Evolutionary conservation across 2,888 invertebrate species (phyloP), one percentile per base, ranked within the genome.

Genomic region (Brachyptera putata): DNA sequence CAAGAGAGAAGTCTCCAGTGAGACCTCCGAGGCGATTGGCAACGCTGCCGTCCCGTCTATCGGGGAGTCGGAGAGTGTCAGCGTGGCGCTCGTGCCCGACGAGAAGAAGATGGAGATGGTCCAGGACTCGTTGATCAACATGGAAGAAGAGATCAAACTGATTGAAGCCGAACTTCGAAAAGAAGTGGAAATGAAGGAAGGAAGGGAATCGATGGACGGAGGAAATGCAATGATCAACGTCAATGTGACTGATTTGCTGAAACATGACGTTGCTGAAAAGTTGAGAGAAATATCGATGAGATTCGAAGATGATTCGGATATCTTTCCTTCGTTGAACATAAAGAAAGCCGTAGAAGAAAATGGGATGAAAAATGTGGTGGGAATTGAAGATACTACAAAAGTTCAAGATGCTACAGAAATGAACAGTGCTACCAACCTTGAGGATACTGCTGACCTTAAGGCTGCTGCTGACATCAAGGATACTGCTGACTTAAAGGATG

Each of bases 311-410:
- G 53, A 53, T 11, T 7, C 34, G 4, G 53, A 53, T 22, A 53
- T 53, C 13, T 34, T 53, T 11, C 53, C 53, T 21, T 53, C 53
- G 9, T 18, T 41, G 22, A 55, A 48, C 56, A 48, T 46, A n/a
- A 53, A 36, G 34, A 21, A 30, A 22, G 16, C 18, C 11, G 48
- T n/a, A 7, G 25, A 57, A 14, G 50, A 37, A 11, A 43, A 36
- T n/a, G 60, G 26, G 13, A 39, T 57, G 24, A n/a, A 48, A n/a
- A 53, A 61, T 21, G 41, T 34, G 11, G 60, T 59, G n/a, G 34
- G 11, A 11, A 30, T 30, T 5, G 7, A 5, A 7, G 34, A 30
- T 7, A 11, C 5, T 5, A 7, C 34, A 34, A 5, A 5, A 11
- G 11, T 30, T 30, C 34, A 30, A 11, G 11, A 30, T 11, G 34